Evolutionary conservation across 2,113 vertebrate species (phyloP), one percentile per base, ranked within the genome.

Genomic region (Chaetops frenatus): DNA sequence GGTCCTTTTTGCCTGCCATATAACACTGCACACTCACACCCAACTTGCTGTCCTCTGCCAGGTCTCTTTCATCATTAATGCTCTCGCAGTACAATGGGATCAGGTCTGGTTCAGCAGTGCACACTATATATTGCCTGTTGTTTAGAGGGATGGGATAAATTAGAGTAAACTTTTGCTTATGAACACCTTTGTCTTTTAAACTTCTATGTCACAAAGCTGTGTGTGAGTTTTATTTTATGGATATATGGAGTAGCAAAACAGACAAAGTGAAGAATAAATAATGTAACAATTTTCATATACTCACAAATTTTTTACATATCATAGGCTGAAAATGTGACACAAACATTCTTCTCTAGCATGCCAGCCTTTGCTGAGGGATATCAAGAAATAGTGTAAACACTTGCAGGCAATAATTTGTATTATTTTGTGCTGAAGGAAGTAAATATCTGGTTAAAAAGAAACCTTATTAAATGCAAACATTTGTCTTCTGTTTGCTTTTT

Each of bases 331-430:
- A 81, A 74, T 74, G 35, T 73, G 82, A 66, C 27, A 51, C 50
- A 60, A 76, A 38, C 15, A 20, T 88, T 81, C 35, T 72, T 87
- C 57, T 78, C 50, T 72, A 85, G 58, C 86, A 45, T 60, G 33
- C 73, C 81, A 96, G 92, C 85, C 92, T 96, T 87, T 94, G 77
- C 60, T 91, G 61, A 88, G 45, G 61, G 57, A 45, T 85, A 38
- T 48, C 7, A 11, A 82, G 62, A 80, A 84, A 48, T 21, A 86
- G 44, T 27, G 18, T 62, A 94, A 94, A 95, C 40, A 66, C 50
- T 70, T 67, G 38, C n/a, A 93, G 73, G 50, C 73, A 85, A 79
- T 64, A 42, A 90, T 80, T 85, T 70, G 16, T 87, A 35, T 87
- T 90, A 81, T 88, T 84, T 84, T 11, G 4, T 53, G 73, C 73